phyloP scores from a whole-genome alignment of 2,113 vertebrate genomes.

The Syrmaticus mikado region DNA sequence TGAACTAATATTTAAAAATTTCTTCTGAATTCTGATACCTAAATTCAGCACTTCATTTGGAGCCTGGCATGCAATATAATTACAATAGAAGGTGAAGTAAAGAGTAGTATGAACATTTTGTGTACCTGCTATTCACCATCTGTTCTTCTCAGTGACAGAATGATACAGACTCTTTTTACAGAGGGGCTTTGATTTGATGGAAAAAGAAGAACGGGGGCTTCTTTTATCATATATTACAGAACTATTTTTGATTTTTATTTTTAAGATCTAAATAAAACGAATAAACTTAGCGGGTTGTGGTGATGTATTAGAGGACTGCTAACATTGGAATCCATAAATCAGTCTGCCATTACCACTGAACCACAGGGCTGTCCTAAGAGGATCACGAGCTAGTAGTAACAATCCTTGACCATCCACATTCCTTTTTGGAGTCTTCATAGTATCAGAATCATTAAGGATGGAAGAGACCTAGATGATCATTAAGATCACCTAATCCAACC shows the following conservation, averaged over 20 bases:
- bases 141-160: slow-evolving; percentile 56
- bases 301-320: background rate
- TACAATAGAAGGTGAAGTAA: slow-evolving; percentile 65
- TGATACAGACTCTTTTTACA: background rate
- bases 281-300: background rate
- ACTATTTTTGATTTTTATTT: slow-evolving; percentile 18
- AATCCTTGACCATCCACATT: background rate
- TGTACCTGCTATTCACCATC: slow-evolving; percentile 72
- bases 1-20: slow-evolving; percentile 30
- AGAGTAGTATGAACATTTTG: slow-evolving; percentile 56
- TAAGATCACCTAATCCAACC: no score
- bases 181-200: background rate
- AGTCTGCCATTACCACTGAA: background rate
- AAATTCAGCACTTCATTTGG: slow-evolving; percentile 46
- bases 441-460: no score
- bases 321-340: background rate
- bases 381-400: background rate
- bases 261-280: background rate
- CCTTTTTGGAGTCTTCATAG: background rate
- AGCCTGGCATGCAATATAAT: slow-evolving; percentile 51
- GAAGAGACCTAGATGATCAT: no score
- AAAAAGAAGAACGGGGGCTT: background rate
- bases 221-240: background rate
- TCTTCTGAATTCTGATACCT: slow-evolving; percentile 31
- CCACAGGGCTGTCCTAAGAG: background rate